Percentiles rank a stretch among this genome's conserved stretches.
Conservation (phyloP, 2,888 invertebrate species). For the Coleophora deauratella region DNA sequence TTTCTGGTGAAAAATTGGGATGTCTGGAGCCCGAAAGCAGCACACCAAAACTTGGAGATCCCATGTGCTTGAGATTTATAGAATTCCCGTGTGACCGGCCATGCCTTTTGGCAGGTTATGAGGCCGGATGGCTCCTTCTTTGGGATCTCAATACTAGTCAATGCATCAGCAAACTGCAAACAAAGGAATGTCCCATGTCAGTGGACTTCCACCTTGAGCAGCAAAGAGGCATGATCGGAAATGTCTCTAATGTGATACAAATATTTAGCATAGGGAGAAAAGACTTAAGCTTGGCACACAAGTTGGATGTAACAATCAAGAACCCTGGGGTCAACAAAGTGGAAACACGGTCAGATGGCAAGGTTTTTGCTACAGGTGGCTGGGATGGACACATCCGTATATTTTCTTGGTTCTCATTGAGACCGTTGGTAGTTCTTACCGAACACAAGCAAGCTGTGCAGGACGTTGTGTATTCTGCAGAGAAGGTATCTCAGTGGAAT, state of each 20-base stretch:
- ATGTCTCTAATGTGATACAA: conserved; percentile 76
- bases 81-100: conserved; percentile 63
- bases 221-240: conserved; percentile 80
- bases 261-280: conserved; percentile 74
- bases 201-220: conserved; percentile 80
- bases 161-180: conserved; percentile 70
- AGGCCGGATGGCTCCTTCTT: conserved; percentile 80
- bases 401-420: conserved; percentile 84
- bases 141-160: conserved; percentile 80
- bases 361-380: conserved; percentile 82
- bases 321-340: conserved; percentile 83
- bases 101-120: conserved; percentile 80
- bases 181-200: conserved; percentile 79
- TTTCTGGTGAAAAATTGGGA: conserved; percentile 57
- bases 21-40: conserved; percentile 47
- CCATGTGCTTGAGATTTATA: conserved; percentile 76
- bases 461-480: conserved; percentile 80
- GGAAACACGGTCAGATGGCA: conserved; percentile 79
- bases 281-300: conserved; percentile 70
- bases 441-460: conserved; percentile 82
- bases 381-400: conserved; percentile 85
- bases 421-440: conserved; percentile 81
- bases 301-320: conserved; percentile 78
- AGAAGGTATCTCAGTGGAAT: conserved; percentile 78
- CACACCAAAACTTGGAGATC: conserved; percentile 70